A percentile compares a stretch with the other conserved stretches of the same genome.
phyloP scores from a whole-genome alignment of 2,797 vertebrate species.

The Lepidocolaptes lacrymiger region DNA sequence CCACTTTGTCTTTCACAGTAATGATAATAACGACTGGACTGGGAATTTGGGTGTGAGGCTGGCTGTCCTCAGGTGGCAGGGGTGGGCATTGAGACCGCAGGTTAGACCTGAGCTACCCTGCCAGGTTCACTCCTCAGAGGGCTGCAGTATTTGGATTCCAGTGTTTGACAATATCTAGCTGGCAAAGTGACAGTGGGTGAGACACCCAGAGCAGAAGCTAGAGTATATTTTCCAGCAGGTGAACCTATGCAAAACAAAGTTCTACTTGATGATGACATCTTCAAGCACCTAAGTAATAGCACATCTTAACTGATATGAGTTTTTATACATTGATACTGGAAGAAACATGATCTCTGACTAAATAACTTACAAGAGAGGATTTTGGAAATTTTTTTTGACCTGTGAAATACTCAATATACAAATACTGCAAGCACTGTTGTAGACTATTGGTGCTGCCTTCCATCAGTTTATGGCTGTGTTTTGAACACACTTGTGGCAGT shows the following conservation, averaged over 20 bases:
- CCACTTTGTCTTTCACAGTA: not conserved
- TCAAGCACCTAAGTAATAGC: not conserved
- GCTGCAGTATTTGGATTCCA: not conserved
- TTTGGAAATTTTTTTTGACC: not conserved
- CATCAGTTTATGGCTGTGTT: not conserved
- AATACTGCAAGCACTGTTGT: not conserved
- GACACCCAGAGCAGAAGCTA: not conserved
- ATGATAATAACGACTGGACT: accelerated
- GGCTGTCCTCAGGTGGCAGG: not conserved
- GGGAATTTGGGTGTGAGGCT: not conserved
- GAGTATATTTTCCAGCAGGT: not conserved
- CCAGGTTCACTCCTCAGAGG: not conserved
- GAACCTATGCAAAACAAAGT: not conserved
- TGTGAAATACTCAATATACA: too few relatives aligned
- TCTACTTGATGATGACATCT: not conserved
- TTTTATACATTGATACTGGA: not conserved
- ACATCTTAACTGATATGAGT: not conserved
- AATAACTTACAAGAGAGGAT: not conserved
- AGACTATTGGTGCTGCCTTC: not conserved
- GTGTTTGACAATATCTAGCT: not conserved
- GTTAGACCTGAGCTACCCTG: not conserved
- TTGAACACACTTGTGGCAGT: not conserved
- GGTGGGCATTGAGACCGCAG: too few relatives aligned
- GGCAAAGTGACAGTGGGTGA: not conserved
- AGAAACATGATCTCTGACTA: not conserved